These are phyloP conservation scores for Piscicola geometra DNA, from an alignment of 2,888 invertebrate genomes.

Conservation along the genomic window DNA sequence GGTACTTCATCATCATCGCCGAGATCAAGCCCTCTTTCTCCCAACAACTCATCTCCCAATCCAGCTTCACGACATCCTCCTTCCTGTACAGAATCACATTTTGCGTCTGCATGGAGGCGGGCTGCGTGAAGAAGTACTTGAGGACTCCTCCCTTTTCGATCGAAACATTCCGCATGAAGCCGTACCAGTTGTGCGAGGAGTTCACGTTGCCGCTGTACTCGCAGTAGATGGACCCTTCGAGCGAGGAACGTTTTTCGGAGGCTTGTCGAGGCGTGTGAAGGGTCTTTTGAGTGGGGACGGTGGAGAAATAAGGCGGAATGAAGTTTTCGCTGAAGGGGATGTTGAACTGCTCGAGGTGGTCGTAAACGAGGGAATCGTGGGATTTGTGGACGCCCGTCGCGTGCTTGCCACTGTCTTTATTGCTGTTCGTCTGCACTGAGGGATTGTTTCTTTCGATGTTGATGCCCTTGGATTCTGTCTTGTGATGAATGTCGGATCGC, in stretches of 20 bases:
- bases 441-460: neutral
- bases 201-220: slow-evolving; percentile 41
- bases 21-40: slow-evolving; percentile 41
- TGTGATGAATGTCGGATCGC: no score
- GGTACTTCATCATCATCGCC: slow-evolving; percentile 37
- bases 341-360: neutral
- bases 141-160: slow-evolving; percentile 40
- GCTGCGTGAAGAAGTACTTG: slow-evolving; percentile 40
- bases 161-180: slow-evolving; percentile 41
- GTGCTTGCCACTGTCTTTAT: slow-evolving; percentile 3
- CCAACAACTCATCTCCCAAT: slow-evolving; percentile 40
- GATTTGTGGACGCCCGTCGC: neutral
- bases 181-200: slow-evolving; percentile 42
- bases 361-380: neutral
- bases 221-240: slow-evolving; percentile 34
- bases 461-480: neutral
- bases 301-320: slow-evolving; percentile 6
- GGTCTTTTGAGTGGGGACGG: slow-evolving; percentile 27
- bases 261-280: slow-evolving; percentile 35
- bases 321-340: neutral
- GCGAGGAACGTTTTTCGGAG: neutral
- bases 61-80: slow-evolving; percentile 38
- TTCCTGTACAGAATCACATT: slow-evolving; percentile 42
- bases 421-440: neutral
- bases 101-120: slow-evolving; percentile 36